Percentiles rank a stretch among this genome's conserved stretches.
phyloP scores from a whole-genome alignment of 1,140 invertebrate genomes.

The Drosophila prosaltans region DNA sequence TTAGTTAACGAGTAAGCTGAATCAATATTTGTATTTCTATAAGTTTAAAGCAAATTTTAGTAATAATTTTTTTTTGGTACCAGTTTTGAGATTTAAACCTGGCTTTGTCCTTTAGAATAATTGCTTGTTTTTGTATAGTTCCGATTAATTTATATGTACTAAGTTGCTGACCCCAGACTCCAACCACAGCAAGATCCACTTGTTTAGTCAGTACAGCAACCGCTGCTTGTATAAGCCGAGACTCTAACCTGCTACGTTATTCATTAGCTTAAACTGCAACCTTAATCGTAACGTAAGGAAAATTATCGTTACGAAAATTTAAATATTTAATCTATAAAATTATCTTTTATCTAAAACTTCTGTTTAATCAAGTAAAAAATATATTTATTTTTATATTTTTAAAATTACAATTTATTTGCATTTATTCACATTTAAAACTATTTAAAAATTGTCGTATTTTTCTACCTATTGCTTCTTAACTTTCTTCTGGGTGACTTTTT shows the following conservation, averaged over 20 bases:
- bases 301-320: background rate
- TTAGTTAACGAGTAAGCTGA: too few relatives aligned
- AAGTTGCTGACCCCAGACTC: background rate
- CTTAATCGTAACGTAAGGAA: background rate
- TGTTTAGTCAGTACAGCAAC: too few relatives aligned
- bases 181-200: background rate
- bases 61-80: too few relatives aligned
- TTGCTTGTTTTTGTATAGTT: too few relatives aligned
- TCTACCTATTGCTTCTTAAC: slow-evolving; percentile 57
- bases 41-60: too few relatives aligned
- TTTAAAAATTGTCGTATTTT: background rate
- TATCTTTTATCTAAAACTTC: too few relatives aligned
- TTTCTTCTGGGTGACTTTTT: slow-evolving; percentile 51
- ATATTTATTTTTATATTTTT: background rate
- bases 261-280: background rate
- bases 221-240: background rate
- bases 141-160: too few relatives aligned
- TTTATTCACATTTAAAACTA: slow-evolving; percentile 14
- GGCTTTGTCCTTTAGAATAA: too few relatives aligned
- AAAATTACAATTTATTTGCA: slow-evolving; percentile 5
- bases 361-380: background rate
- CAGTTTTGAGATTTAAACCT: too few relatives aligned
- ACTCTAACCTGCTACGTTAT: background rate
- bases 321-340: too few relatives aligned
- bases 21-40: too few relatives aligned